Percentiles rank a stretch among this genome's conserved stretches.
phyloP scores from a whole-genome alignment of 2,888 invertebrate genomes.

The Chloroclystis v-ata region DNA sequence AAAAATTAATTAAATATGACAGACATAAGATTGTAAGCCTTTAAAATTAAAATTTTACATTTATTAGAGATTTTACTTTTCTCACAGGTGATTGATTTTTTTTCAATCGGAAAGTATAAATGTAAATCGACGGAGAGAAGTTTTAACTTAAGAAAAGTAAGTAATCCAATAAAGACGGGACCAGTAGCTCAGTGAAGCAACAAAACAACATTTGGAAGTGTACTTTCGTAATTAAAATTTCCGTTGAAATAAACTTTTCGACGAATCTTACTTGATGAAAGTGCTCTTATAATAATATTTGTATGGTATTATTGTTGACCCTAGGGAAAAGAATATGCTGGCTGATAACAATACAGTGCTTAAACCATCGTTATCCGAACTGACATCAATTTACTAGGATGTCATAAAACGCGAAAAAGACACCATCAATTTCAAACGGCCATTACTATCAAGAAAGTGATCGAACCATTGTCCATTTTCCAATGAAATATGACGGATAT shows the following conservation, averaged over 20 bases:
- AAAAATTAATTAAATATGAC: no score
- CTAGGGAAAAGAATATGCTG: no score
- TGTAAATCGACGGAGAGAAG: conserved; percentile 2
- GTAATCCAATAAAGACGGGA: conserved; percentile 8
- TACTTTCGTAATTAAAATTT: conserved; percentile 11
- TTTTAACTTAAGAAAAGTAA: conserved; percentile 10
- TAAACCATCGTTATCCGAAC: background rate
- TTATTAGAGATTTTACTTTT: background rate
- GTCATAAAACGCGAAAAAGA: conserved; percentile 1
- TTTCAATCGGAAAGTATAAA: conserved; percentile 1
- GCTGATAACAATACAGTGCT: no score
- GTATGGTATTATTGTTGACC: background rate
- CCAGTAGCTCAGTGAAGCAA: background rate
- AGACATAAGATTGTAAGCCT: no score
- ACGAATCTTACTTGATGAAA: background rate
- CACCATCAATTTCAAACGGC: conserved; percentile 11
- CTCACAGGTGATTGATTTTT: background rate
- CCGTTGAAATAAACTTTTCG: conserved; percentile 8
- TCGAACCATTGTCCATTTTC: conserved; percentile 26
- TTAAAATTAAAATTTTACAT: no score
- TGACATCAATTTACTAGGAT: background rate
- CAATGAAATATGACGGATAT: conserved; percentile 34
- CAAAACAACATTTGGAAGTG: conserved; percentile 6
- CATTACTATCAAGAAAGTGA: conserved; percentile 14
- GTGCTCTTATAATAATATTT: background rate